Evolutionary conservation across 2,113 vertebrate genomes (phyloP).

Genomic region (Zingel zingel): DNA sequence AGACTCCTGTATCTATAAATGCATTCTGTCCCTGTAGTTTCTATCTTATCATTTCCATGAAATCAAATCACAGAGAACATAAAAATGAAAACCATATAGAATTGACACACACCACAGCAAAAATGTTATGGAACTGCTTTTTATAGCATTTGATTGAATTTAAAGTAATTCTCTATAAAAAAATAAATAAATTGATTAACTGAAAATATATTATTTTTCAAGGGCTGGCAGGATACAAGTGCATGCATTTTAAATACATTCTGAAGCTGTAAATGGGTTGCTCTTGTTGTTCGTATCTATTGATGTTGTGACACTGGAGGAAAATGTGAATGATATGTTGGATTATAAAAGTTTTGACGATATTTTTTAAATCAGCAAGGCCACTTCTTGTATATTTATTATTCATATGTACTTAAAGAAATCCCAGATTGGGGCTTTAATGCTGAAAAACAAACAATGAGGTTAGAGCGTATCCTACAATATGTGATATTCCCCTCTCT

Average conservation of each 20-base stretch:
- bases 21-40: slow-evolving; percentile 24
- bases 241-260: slow-evolving; percentile 39
- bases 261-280: slow-evolving; percentile 25
- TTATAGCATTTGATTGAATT: slow-evolving; percentile 55
- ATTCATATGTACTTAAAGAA: slow-evolving; percentile 60
- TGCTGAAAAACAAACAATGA: slow-evolving; percentile 91
- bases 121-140: slow-evolving; percentile 35
- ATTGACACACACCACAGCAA: slow-evolving; percentile 17
- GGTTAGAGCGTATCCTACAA: slow-evolving; percentile 90
- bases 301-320: slow-evolving; percentile 33
- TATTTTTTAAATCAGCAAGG: slow-evolving; percentile 38
- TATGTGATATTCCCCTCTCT: slow-evolving; percentile 93
- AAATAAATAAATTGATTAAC: slow-evolving; percentile 50
- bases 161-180: slow-evolving; percentile 47
- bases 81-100: slow-evolving; percentile 73
- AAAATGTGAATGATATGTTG: slow-evolving; percentile 18
- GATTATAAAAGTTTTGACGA: slow-evolving; percentile 45
- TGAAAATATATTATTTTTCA: slow-evolving; percentile 50
- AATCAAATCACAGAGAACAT: slow-evolving; percentile 88
- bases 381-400: slow-evolving; percentile 34
- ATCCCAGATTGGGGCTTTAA: slow-evolving; percentile 72
- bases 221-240: slow-evolving; percentile 26
- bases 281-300: slow-evolving; percentile 35
- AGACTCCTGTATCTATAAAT: slow-evolving; percentile 21
- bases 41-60: slow-evolving; percentile 77